Evolutionary conservation across 2,113 vertebrate species (phyloP).

Genomic region (Halichoeres trimaculatus): DNA sequence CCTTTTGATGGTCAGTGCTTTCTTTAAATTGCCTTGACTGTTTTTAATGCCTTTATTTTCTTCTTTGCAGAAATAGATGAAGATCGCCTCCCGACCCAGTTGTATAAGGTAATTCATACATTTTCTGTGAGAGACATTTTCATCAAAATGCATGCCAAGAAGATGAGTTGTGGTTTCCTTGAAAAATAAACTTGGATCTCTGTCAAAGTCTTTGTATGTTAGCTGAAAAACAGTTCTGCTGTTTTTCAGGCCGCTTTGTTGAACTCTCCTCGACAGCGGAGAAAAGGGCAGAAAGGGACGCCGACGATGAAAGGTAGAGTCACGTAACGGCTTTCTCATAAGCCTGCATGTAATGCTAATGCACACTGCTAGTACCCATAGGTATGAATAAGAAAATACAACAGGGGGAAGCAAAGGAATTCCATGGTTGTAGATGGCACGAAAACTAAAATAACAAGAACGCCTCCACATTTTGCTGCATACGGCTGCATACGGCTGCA

Average conservation of each 20-base stretch:
- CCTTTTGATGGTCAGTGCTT: not conserved
- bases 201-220: not conserved
- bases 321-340: not conserved
- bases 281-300: constrained; percentile 89
- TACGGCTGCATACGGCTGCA: too few species aligned
- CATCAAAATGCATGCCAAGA: not conserved
- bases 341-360: not conserved
- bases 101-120: constrained; percentile 87
- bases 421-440: too few species aligned
- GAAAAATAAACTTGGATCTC: not conserved
- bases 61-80: constrained; percentile 88
- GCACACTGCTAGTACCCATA: too few species aligned
- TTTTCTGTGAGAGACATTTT: not conserved
- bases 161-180: constrained; percentile 1
- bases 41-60: constrained; percentile 25
- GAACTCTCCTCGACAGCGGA: constrained; percentile 90
- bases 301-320: constrained; percentile 92
- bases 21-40: not conserved
- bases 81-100: constrained; percentile 89
- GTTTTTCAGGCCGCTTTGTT: constrained; percentile 87
- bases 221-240: constrained; percentile 23
- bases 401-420: too few species aligned
- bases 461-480: too few species aligned
- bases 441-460: too few species aligned
- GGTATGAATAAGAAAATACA: too few species aligned